Evolutionary conservation across 2,113 vertebrate genomes (phyloP).

Genomic region (Podiceps cristatus): DNA sequence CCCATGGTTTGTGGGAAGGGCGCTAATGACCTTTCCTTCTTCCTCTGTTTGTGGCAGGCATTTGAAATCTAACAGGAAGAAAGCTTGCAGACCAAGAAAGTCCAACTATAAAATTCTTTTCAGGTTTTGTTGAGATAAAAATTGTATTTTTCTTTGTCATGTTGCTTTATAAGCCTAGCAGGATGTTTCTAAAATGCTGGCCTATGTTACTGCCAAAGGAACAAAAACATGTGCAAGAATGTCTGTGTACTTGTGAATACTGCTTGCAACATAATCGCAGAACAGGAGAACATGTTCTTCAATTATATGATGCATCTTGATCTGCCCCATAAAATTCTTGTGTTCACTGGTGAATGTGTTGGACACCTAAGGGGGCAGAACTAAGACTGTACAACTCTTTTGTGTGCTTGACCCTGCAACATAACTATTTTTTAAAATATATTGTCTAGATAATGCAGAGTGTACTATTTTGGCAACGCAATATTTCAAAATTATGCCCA

Average conservation of each 20-base stretch:
- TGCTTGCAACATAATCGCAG: background rate
- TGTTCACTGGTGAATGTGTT: background rate
- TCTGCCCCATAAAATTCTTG: background rate
- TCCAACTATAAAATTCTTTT: background rate
- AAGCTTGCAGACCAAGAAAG: background rate
- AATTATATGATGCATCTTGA: background rate
- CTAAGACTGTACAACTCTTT: background rate
- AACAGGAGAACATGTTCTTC: background rate
- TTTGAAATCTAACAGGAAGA: constrained; percentile 26
- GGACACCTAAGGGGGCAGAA: background rate
- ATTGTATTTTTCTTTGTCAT: background rate
- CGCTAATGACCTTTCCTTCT: background rate
- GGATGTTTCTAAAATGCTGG: constrained; percentile 25
- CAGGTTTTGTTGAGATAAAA: constrained; percentile 16
- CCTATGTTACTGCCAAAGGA: background rate
- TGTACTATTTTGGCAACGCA: background rate
- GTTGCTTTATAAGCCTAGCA: background rate
- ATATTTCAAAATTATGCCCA: background rate
- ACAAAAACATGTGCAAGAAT: background rate
- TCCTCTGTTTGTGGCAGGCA: constrained; percentile 19
- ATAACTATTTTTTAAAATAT: background rate
- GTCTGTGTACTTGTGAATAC: background rate
- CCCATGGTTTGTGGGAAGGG: background rate
- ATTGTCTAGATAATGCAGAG: background rate
- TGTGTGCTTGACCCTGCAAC: background rate